These are phyloP conservation scores for Anolis sagrei DNA, from an alignment of 2,113 vertebrate species.

Conservation along the genomic window DNA sequence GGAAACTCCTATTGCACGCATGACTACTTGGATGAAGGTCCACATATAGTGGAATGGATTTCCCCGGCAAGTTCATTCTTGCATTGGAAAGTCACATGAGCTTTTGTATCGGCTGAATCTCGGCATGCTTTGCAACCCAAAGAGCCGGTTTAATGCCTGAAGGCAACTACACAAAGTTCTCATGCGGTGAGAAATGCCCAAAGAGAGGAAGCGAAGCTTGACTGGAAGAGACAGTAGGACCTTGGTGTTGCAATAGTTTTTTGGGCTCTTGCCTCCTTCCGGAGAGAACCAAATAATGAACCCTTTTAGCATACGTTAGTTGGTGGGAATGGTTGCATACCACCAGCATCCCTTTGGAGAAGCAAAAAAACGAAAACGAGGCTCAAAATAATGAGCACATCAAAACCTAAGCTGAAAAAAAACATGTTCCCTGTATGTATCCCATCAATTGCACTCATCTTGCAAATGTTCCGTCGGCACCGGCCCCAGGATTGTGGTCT, in stretches of 20 bases:
- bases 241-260: neutral
- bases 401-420: neutral
- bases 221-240: neutral
- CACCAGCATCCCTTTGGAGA: neutral
- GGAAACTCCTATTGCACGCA: too few species aligned
- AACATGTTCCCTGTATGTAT: neutral
- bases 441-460: neutral
- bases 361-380: neutral
- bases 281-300: too few species aligned
- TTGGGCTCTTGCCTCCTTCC: neutral
- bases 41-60: too few species aligned
- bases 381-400: neutral
- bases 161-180: neutral
- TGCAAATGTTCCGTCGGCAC: neutral
- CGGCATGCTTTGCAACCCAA: neutral
- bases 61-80: neutral
- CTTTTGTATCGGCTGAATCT: neutral
- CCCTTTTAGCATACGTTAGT: neutral
- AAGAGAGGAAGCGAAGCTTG: neutral
- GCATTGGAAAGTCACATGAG: too few species aligned
- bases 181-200: neutral
- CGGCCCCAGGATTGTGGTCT: neutral
- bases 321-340: neutral
- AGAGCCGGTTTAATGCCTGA: neutral
- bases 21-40: neutral